These are phyloP conservation scores for Psammodynastes pulverulentus DNA, from an alignment of 2,113 vertebrate genomes.

Conservation along the genomic window DNA sequence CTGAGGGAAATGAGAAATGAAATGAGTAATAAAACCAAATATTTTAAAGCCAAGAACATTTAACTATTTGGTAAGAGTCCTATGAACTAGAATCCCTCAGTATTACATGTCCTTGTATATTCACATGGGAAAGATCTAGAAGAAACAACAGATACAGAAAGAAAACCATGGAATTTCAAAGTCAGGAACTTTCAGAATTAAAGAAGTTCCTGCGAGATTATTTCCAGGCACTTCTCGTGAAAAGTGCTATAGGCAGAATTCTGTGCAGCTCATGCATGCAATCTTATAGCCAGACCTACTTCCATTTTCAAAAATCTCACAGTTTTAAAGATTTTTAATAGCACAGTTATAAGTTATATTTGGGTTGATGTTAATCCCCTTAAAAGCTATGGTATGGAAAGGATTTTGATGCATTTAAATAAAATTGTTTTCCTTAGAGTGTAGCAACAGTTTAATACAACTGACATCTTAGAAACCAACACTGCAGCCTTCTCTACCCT, in stretches of 20 bases:
- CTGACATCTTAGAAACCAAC: not conserved
- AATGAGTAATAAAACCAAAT: not conserved
- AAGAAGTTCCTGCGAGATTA: not conserved
- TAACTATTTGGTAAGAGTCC: not conserved
- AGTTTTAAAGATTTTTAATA: not conserved
- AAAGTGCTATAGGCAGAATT: not conserved
- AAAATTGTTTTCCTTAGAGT: not conserved
- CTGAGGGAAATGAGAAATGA: not conserved
- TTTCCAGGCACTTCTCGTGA: not conserved
- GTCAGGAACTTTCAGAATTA: not conserved
- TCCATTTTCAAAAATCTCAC: not conserved
- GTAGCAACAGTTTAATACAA: not conserved
- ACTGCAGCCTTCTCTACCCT: not conserved
- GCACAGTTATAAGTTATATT: not conserved
- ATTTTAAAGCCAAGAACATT: not conserved
- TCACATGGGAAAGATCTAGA: not conserved
- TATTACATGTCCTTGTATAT: not conserved
- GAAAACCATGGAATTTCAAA: not conserved
- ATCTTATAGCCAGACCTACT: not conserved
- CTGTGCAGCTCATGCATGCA: not conserved
- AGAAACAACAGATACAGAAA: not conserved
- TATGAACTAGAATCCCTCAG: not conserved
- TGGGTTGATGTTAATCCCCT: not conserved
- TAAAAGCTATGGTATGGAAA: not conserved
- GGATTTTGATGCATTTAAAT: not conserved